Percentiles rank a stretch among this genome's conserved stretches.
Evolutionary conservation across 1,140 invertebrate genomes (phyloP).

Genomic region (Drosophila sechellia): DNA sequence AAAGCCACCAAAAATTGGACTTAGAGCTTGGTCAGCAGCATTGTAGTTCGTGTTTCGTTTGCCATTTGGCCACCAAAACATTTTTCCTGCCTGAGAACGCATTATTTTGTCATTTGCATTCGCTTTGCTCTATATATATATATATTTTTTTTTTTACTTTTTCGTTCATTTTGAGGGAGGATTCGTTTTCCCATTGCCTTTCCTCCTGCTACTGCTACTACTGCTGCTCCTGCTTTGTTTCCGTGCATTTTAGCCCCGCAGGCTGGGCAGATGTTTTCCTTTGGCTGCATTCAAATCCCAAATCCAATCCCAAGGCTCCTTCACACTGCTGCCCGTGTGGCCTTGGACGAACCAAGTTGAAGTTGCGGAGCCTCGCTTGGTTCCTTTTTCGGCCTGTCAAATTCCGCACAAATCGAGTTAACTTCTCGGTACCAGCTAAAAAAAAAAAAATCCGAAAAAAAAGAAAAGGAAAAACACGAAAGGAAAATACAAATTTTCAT

Average conservation of each 20-base stretch:
- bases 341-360: conserved; percentile 39
- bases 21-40: neutral
- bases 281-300: conserved; percentile 50
- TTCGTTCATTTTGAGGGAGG: neutral
- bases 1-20: conserved; percentile 2
- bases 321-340: conserved; percentile 7
- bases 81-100: conserved; percentile 42
- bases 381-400: conserved; percentile 21
- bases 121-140: neutral
- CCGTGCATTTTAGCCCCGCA: conserved; percentile 14
- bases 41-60: conserved; percentile 15
- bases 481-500: conserved; percentile 29
- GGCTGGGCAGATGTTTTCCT: conserved; percentile 38
- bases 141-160: neutral
- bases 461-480: neutral
- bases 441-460: conserved; percentile 5
- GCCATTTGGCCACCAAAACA: conserved; percentile 14
- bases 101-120: conserved; percentile 54
- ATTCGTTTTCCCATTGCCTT: conserved; percentile 3
- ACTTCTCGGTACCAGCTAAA: conserved; percentile 5
- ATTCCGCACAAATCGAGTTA: conserved; percentile 49
- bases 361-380: conserved; percentile 30
- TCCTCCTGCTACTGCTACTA: neutral
- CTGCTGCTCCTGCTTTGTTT: conserved; percentile 30
- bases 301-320: conserved; percentile 50